phyloP scores from a whole-genome alignment of 2,888 invertebrate genomes.

The Graphium colonna region DNA sequence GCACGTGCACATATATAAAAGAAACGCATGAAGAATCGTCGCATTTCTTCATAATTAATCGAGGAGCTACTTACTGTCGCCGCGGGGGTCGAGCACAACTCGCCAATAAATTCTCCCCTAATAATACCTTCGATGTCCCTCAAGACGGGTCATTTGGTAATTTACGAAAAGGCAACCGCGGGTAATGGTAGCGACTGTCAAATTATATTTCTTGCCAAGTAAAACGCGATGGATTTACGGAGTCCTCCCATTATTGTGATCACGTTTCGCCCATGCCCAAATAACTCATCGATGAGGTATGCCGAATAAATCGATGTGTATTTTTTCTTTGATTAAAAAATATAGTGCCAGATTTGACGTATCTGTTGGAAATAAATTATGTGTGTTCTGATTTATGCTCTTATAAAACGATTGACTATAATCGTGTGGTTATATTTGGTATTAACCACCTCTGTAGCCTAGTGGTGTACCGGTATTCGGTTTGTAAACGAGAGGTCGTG shows the following conservation, averaged over 20 bases:
- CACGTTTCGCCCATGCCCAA: not conserved
- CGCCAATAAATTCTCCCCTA: conserved; percentile 51
- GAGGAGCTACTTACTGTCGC: conserved; percentile 44
- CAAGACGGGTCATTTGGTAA: conserved; percentile 33
- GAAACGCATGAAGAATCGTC: conserved; percentile 4
- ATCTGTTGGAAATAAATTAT: not conserved
- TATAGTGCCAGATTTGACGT: not conserved
- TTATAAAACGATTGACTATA: not conserved
- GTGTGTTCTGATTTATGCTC: not conserved
- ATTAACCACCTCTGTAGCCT: too few relatives aligned
- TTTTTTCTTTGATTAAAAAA: not conserved
- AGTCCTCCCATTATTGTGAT: conserved; percentile 30
- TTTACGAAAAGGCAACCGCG: conserved; percentile 34
- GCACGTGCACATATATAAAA: too few relatives aligned
- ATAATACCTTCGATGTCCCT: conserved; percentile 48
- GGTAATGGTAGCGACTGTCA: conserved; percentile 65
- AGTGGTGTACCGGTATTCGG: too few relatives aligned
- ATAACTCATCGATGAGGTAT: not conserved
- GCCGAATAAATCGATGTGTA: not conserved
- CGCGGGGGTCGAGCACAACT: conserved; percentile 44
- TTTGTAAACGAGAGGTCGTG: too few relatives aligned
- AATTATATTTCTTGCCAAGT: conserved; percentile 55
- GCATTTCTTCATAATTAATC: conserved; percentile 51
- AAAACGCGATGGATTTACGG: conserved; percentile 50
- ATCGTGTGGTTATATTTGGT: too few relatives aligned